phyloP scores from a whole-genome alignment of 2,797 vertebrate species.

The Neosalanx taihuensis region DNA sequence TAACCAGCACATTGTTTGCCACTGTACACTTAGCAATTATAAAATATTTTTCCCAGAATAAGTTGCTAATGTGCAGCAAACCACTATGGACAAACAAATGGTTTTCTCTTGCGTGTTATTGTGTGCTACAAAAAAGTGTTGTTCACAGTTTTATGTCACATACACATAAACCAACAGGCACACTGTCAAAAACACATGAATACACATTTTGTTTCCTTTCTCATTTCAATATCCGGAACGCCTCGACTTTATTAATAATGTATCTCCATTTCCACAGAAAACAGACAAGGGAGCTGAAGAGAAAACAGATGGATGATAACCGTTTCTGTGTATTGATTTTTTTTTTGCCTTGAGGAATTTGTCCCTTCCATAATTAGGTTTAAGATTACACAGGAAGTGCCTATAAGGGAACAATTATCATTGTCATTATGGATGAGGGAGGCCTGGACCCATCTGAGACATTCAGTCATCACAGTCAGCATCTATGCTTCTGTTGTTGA shows the following conservation, averaged over 20 bases:
- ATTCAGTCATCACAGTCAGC: background rate
- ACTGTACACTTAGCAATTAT: background rate
- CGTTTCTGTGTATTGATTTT: background rate
- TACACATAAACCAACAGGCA: background rate
- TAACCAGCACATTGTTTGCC: background rate
- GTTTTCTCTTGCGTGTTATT: background rate
- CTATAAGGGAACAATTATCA: conserved; percentile 54
- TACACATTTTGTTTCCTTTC: background rate
- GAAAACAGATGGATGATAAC: background rate
- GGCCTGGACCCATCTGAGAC: background rate
- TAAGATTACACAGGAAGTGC: conserved; percentile 43
- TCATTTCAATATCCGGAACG: background rate
- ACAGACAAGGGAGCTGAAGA: background rate
- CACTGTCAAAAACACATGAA: background rate
- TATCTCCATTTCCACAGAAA: background rate
- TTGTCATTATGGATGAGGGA: conserved; percentile 63
- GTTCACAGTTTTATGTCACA: no score
- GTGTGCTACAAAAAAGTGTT: background rate
- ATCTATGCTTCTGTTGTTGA: background rate
- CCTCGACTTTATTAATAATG: background rate
- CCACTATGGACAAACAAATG: background rate
- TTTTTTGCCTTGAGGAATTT: conserved; percentile 13
- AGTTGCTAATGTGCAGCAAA: background rate
- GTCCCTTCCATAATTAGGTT: conserved; percentile 49
- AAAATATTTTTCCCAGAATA: background rate